phyloP scores from a whole-genome alignment of 2,888 invertebrate species.

The Tinea trinotella region DNA sequence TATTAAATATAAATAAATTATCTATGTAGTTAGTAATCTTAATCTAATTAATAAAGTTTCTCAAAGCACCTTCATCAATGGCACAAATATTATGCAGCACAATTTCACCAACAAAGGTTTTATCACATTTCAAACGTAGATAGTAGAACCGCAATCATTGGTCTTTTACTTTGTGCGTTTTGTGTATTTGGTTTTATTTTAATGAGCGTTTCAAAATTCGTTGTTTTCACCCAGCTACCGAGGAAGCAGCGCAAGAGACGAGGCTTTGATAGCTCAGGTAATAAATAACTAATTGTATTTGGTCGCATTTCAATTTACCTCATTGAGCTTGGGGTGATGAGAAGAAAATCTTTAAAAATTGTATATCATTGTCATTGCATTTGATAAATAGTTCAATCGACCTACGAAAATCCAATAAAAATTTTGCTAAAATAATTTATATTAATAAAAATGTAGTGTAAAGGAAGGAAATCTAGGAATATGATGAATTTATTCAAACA shows the following conservation, averaged over 20 bases:
- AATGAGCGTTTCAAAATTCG: slow-evolving; percentile 67
- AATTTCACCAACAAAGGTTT: not conserved
- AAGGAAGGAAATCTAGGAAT: no score
- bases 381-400: no score
- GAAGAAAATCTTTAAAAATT: not conserved
- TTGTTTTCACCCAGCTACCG: slow-evolving; percentile 73
- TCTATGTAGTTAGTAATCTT: no score
- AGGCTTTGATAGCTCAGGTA: slow-evolving; percentile 74
- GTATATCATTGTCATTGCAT: not conserved
- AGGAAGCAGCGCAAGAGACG: slow-evolving; percentile 73
- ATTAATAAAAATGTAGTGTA: no score
- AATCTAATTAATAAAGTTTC: not conserved
- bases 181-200: slow-evolving; percentile 68
- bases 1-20: no score
- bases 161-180: slow-evolving; percentile 57
- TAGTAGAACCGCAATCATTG: slow-evolving; percentile 3
- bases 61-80: not conserved
- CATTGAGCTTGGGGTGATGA: slow-evolving; percentile 21
- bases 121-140: no score
- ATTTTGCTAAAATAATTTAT: no score
- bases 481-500: no score
- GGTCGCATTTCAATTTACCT: slow-evolving; percentile 50
- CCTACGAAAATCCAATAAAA: no score
- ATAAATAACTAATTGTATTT: slow-evolving; percentile 50
- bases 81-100: not conserved